Evolutionary conservation across 1,140 invertebrate species (phyloP).

Genomic region (Campoletis sonorensis): DNA sequence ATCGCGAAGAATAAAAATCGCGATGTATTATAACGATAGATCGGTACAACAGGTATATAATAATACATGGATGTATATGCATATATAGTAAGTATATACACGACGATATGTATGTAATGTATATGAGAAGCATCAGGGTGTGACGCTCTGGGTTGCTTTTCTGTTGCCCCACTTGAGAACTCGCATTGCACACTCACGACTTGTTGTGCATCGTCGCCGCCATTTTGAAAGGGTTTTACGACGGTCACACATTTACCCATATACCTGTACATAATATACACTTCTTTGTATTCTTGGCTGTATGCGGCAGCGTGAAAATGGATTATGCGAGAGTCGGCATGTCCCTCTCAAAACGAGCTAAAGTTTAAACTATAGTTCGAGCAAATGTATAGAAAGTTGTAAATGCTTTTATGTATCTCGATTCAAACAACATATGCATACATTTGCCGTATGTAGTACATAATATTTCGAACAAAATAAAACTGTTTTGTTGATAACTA

Average conservation of each 20-base stretch:
- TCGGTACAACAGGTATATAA: no score
- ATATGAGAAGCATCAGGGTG: conserved; percentile 24
- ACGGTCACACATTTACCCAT: neutral
- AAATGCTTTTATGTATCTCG: no score
- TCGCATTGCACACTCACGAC: neutral
- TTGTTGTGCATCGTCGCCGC: conserved; percentile 2
- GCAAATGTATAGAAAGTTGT: neutral
- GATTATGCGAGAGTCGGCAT: conserved; percentile 41
- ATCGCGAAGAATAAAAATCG: neutral
- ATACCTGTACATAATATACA: neutral
- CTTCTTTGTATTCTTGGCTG: conserved; percentile 24
- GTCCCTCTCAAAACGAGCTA: neutral
- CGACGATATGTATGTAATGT: neutral
- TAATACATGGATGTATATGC: no score
- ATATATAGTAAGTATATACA: no score
- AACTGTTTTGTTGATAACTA: no score
- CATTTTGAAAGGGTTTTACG: conserved; percentile 44
- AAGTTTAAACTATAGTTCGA: neutral
- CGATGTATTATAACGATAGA: neutral
- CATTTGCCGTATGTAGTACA: no score
- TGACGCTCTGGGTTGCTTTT: conserved; percentile 18
- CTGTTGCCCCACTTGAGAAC: conserved; percentile 6
- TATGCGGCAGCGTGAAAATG: conserved; percentile 39
- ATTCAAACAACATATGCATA: neutral
- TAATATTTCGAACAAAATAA: no score